A percentile compares a stretch with the other conserved stretches of the same genome.
phyloP scores from a whole-genome alignment of 2,888 invertebrate species.

The Nipponacmea schrenckii region DNA sequence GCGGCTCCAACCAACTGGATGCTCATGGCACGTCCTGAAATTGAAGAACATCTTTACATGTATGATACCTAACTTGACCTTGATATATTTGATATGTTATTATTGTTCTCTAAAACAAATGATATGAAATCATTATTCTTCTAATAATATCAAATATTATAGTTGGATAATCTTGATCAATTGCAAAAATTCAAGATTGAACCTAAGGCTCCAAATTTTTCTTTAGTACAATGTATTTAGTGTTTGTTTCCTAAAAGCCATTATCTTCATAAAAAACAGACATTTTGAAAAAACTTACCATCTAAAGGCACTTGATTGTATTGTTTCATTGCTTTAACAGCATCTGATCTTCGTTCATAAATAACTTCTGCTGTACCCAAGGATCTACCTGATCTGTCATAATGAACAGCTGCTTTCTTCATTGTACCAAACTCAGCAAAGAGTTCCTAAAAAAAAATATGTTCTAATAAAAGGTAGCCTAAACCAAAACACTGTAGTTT shows the following conservation, averaged over 20 bases:
- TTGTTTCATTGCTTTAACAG: conserved; percentile 90
- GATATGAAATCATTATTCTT: background rate
- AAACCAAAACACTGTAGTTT: too few species aligned
- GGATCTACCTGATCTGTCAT: conserved; percentile 95
- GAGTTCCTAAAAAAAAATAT: conserved; percentile 76
- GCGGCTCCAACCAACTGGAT: conserved; percentile 89
- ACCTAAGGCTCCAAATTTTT: too few species aligned
- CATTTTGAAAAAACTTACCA: conserved; percentile 71
- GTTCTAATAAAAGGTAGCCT: conserved; percentile 3
- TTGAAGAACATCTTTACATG: conserved; percentile 11
- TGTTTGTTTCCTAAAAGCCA: too few species aligned
- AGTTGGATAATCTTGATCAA: too few species aligned
- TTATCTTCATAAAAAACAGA: too few species aligned
- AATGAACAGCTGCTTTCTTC: conserved; percentile 94
- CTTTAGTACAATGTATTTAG: too few species aligned
- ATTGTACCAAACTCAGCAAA: conserved; percentile 97
- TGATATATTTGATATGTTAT: too few species aligned
- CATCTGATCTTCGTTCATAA: conserved; percentile 91
- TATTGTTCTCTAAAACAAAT: too few species aligned
- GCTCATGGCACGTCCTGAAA: conserved; percentile 85
- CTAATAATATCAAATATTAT: background rate
- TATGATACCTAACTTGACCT: too few species aligned
- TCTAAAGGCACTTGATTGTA: conserved; percentile 97
- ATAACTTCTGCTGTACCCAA: conserved; percentile 97
- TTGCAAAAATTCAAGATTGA: too few species aligned